These are phyloP conservation scores for Mionectes macconnelli DNA, from an alignment of 2,113 vertebrate genomes.

Conservation along the genomic window DNA sequence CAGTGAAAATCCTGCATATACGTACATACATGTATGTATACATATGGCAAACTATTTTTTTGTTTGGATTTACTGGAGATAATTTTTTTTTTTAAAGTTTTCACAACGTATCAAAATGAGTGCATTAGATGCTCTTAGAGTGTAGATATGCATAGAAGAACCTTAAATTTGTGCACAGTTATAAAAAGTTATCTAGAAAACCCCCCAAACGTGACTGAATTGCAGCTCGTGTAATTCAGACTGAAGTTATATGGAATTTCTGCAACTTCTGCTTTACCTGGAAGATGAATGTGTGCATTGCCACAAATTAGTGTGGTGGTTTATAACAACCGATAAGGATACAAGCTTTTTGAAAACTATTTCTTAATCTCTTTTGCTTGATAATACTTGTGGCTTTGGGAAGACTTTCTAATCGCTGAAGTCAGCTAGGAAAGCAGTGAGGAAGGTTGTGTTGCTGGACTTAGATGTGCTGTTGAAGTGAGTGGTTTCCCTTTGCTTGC, in stretches of 20 bases:
- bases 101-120: neutral
- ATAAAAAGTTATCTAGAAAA: neutral
- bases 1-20: neutral
- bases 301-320: neutral
- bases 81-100: neutral
- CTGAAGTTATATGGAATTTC: neutral
- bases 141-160: neutral
- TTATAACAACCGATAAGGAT: neutral
- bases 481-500: neutral
- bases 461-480: neutral
- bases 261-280: neutral
- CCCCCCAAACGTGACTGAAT: neutral
- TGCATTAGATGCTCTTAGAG: neutral
- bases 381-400: neutral
- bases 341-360: conserved; percentile 1
- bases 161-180: neutral
- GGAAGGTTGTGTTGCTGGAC: neutral
- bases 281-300: neutral
- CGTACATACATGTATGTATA: neutral
- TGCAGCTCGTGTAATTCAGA: neutral
- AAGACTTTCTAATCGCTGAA: neutral
- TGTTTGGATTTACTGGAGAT: neutral
- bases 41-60: neutral
- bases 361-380: conserved; percentile 22
- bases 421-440: neutral